phyloP scores from a whole-genome alignment of 2,113 vertebrate species.

The Struthio camelus region DNA sequence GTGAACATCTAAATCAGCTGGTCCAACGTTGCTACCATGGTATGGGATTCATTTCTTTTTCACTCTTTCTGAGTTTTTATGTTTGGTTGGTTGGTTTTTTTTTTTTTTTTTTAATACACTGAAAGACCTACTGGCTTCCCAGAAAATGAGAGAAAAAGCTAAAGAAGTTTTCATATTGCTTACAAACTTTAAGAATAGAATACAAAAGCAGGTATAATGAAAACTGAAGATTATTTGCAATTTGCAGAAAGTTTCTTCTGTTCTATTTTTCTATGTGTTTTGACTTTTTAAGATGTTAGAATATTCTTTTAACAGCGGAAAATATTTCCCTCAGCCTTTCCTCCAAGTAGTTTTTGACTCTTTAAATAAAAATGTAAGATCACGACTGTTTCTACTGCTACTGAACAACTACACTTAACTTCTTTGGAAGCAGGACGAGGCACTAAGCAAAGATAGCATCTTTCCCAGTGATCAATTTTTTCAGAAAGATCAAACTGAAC shows the following conservation, averaged over 20 bases:
- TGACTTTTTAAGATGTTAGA: background rate
- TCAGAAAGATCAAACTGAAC: background rate
- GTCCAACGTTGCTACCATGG: background rate
- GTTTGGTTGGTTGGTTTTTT: background rate
- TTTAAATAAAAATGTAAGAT: background rate
- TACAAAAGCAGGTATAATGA: background rate
- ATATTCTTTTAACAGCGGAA: background rate
- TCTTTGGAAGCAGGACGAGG: background rate
- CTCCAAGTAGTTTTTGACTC: background rate
- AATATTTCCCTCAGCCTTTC: background rate
- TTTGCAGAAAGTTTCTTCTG: background rate
- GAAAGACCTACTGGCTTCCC: background rate
- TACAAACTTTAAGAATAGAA: background rate
- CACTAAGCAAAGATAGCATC: background rate
- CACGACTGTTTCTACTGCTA: background rate
- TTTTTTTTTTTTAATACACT: background rate
- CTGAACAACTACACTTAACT: background rate
- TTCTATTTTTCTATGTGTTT: background rate
- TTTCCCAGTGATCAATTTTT: background rate
- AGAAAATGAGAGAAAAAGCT: background rate
- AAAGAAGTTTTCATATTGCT: background rate
- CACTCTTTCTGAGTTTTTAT: background rate
- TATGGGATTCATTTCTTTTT: background rate
- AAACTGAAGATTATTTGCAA: background rate
- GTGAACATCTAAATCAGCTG: background rate